These are phyloP conservation scores for Frankliniella intonsa DNA, from an alignment of 2,888 invertebrate species.

Conservation along the genomic window DNA sequence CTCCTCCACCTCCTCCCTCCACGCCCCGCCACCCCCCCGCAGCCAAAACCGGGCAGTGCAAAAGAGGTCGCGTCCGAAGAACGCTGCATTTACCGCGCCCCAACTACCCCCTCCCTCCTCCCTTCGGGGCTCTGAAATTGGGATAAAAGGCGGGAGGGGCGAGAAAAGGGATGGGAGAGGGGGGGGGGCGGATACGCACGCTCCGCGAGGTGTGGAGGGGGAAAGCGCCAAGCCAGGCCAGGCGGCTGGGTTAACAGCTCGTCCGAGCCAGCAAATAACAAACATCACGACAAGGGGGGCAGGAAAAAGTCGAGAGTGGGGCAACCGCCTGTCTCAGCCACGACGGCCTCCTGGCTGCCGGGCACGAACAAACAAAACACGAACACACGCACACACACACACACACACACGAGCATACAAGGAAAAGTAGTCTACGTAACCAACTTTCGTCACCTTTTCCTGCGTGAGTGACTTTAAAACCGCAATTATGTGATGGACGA, in stretches of 20 bases:
- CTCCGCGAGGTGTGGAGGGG: not conserved
- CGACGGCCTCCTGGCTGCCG: not conserved
- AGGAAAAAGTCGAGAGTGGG: not conserved
- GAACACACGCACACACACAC: not conserved
- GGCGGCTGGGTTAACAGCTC: slow-evolving; percentile 18
- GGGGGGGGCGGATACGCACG: not conserved
- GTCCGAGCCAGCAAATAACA: slow-evolving; percentile 26
- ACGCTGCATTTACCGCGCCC: not conserved
- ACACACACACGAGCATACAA: not conserved
- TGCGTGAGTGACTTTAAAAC: too few species aligned
- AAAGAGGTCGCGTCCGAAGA: too few species aligned
- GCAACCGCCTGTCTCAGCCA: not conserved
- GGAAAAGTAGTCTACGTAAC: too few species aligned
- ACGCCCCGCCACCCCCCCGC: not conserved
- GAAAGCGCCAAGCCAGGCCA: not conserved
- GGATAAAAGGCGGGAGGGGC: too few species aligned
- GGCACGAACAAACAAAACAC: not conserved
- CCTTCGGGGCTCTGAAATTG: too few species aligned
- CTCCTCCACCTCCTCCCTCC: not conserved
- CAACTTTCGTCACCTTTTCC: too few species aligned
- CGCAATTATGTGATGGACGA: too few species aligned
- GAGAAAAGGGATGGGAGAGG: too few species aligned
- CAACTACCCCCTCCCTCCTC: not conserved
- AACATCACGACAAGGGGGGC: slow-evolving; percentile 6
- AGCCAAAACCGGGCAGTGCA: too few species aligned